Base-by-base conservation (phyloP, 2,888 invertebrate species). In the Anthrax anthrax region DNA sequence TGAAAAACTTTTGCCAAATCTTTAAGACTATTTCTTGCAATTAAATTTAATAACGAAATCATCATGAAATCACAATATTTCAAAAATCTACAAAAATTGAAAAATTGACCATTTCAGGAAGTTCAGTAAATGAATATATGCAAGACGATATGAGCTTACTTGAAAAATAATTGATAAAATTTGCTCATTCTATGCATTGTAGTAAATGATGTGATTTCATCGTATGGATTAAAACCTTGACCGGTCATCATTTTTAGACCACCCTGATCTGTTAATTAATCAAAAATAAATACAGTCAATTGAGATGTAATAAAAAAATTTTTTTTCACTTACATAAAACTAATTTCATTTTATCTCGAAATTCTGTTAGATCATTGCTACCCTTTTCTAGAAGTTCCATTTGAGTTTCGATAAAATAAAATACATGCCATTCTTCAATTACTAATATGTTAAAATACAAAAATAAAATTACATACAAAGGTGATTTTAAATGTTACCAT, bases 221-320 rank as follows among this genome's bases (percentile, higher is more conserved):
- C 88, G 56, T 88, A 85, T 9, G 78, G 78, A 2, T 82, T 80
- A 60, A 88, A 91, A 0, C 89, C 89, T 54, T 79, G 78, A 4
- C 75, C 75, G 39, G 79, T 71, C 2, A 92, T 72, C 1, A 88
- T 83, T 0, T 77, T 76, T 47, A 84, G 75, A 57, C 89, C 89
- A 1, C 88, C 81, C 43, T 80, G 70, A 37, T 67, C 71, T 58
- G 29, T 1, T 41, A 37, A 39, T 32, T 27, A 32, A 41, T 18
- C 32, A 18, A 19, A 5, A 18, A 4, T 12, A 37, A 10, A 37
- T 3, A 42, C 36, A 37, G 14, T 37, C 17, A 38, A 23, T 3
- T 18, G 18, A 39, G 13, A 58, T 55, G 43, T 75, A 64, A 49
- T 2, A 19, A 72, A 55, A 36, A 65, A 69, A 4, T n/a, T n/a